phyloP scores from a whole-genome alignment of 2,113 vertebrate species.

The Chloebia gouldiae region DNA sequence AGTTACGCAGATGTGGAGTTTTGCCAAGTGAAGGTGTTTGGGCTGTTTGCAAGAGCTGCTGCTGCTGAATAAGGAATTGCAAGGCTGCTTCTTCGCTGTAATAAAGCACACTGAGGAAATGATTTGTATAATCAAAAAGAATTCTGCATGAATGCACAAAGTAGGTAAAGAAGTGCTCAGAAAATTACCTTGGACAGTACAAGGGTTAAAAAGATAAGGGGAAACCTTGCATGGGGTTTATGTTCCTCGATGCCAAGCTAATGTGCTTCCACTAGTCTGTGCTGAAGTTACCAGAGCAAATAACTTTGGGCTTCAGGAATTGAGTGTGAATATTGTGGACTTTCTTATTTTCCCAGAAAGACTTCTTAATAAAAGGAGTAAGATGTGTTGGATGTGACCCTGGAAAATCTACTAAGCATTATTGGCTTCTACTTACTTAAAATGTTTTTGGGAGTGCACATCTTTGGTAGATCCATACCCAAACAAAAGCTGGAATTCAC shows the following conservation, averaged over 20 bases:
- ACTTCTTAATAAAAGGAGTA: not conserved
- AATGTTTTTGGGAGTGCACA: not conserved
- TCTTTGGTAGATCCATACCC: not conserved
- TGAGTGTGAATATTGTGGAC: not conserved
- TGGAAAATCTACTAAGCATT: not conserved
- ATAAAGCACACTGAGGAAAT: not conserved
- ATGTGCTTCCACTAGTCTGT: not conserved
- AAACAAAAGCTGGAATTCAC: not conserved
- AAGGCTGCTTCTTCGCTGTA: fast-evolving
- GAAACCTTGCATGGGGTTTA: not conserved
- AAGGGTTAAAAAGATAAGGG: not conserved
- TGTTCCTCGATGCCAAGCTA: not conserved
- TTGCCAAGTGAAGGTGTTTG: not conserved
- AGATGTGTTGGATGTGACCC: not conserved
- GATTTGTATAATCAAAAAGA: not conserved
- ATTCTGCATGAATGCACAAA: not conserved
- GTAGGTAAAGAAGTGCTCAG: not conserved
- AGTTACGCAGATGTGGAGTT: not conserved
- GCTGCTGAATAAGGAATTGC: not conserved
- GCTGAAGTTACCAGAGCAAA: not conserved
- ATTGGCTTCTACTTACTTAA: not conserved
- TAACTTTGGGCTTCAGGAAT: not conserved
- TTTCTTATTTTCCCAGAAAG: not conserved
- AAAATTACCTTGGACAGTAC: not conserved
- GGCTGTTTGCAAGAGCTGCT: not conserved